Conservation (phyloP, 2,113 vertebrate species). For the Hyaena hyaena region DNA sequence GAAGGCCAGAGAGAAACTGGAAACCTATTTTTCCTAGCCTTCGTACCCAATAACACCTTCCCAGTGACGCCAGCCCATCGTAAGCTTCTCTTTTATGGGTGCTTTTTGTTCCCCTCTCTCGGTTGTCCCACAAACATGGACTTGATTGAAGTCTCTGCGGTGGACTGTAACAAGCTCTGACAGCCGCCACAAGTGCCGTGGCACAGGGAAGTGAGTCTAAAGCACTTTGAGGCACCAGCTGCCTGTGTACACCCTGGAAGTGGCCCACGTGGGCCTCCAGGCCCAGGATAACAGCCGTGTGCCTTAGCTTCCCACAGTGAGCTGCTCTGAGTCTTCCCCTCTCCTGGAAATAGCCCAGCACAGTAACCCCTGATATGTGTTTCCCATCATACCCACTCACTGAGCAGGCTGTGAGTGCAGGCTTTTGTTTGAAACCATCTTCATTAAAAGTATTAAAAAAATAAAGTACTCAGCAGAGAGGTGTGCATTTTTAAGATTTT, state of each 20-base stretch:
- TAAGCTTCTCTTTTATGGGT: not conserved
- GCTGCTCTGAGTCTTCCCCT: not conserved
- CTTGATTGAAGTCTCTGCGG: not conserved
- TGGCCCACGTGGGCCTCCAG: not conserved
- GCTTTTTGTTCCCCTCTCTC: not conserved
- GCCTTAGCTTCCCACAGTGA: not conserved
- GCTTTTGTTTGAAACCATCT: not conserved
- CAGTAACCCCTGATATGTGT: not conserved
- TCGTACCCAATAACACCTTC: not conserved
- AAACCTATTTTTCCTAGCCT: not conserved
- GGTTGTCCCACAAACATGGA: not conserved
- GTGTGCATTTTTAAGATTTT: slow-evolving; percentile 30
- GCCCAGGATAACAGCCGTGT: not conserved
- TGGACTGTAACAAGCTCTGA: not conserved
- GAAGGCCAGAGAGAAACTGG: not conserved
- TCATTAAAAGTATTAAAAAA: slow-evolving; percentile 3
- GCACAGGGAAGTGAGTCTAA: not conserved
- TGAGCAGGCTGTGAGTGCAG: not conserved
- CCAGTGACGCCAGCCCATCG: not conserved
- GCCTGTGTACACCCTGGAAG: not conserved
- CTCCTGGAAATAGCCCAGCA: not conserved
- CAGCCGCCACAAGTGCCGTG: not conserved
- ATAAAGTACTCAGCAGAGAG: not conserved
- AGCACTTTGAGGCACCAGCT: not conserved
- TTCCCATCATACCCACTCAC: not conserved